Percentiles rank a stretch among this genome's conserved stretches.
phyloP scores from a whole-genome alignment of 2,797 vertebrate genomes.

The Phoxinus dragarum region DNA sequence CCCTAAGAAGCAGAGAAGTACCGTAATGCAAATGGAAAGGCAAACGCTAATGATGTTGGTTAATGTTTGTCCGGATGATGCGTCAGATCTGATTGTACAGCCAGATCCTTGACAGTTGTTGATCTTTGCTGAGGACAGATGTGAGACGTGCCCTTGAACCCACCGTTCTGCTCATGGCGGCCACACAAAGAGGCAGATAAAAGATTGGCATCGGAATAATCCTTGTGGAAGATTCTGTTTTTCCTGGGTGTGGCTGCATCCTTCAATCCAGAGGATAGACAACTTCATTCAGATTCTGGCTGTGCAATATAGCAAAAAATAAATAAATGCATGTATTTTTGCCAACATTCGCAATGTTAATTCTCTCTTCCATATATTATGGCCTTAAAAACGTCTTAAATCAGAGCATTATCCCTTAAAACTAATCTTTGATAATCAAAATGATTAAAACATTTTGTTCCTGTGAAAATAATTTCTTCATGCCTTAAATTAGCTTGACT shows the following conservation, averaged over 20 bases:
- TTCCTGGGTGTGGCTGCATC: conserved; percentile 28
- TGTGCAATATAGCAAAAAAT: not conserved
- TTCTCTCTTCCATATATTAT: not conserved
- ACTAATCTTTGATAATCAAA: no score
- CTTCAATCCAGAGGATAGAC: conserved; percentile 5
- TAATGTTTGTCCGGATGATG: not conserved
- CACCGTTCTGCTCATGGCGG: conserved; percentile 9
- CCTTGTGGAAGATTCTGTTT: conserved; percentile 20
- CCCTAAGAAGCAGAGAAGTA: not conserved
- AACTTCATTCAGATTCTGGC: not conserved
- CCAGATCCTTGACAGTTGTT: conserved; percentile 41
- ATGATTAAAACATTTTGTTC: no score
- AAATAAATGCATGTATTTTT: not conserved
- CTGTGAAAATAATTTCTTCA: no score
- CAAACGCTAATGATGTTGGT: conserved; percentile 17
- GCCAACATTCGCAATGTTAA: not conserved
- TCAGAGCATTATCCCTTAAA: no score
- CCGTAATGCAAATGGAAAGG: not conserved
- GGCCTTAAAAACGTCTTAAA: no score
- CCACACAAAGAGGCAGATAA: conserved; percentile 31
- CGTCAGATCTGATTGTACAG: conserved; percentile 14
- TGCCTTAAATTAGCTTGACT: no score
- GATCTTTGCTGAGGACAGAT: conserved; percentile 45
- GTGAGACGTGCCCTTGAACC: conserved; percentile 29
- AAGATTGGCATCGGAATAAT: conserved; percentile 41